Base-by-base conservation (phyloP, 92 coral and sea anemone genomes). In the Phymanthus crucifer region DNA sequence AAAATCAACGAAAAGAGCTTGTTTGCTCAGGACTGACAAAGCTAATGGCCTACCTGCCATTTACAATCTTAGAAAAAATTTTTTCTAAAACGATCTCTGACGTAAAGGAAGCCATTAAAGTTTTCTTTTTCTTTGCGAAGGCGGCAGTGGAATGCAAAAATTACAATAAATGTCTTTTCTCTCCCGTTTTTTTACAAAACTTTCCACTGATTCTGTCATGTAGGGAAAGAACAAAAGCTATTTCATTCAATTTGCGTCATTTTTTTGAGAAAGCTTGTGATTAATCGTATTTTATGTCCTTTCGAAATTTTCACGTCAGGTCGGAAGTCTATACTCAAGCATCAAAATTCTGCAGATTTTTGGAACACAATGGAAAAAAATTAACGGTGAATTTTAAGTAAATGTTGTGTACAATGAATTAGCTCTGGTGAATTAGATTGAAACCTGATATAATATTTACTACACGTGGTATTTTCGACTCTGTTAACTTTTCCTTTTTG, bases 1-100 rank as follows among this genome's bases (percentile, higher is more conserved):
- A 21, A 64, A 77, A 64, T 32, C 64, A 14, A 54, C 40, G 16
- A 12, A 37, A 21, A 50, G 57, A 50, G n/a, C 32, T 57, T 77
- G 81, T 77, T 77, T 77, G 68, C 72, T 77, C 32, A 21, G 12
- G 21, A 16, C 11, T 69, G 68, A 35, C 72, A 34, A 26, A 32
- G 38, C 81, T 77, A 77, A 77, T 65, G 72, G 73, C 81, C 80
- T 26, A 52, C 64, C 48, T 66, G 24, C 35, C 35, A 61, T 24
- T 2, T 11, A 33, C 29, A 61, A 61, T 61, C 29, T 61, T 29
- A 18, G 12, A 24, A 34, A 34, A 29, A 17, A 61, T 61, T 61
- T 61, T 61, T 61, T 29, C 29, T 29, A 33, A 74, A 33, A 74
- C 4, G 31, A 13, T 45, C 64, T 36, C 31, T 71, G 47, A 54